These are phyloP conservation scores for Himalopsyche japonica DNA, from an alignment of 2,888 invertebrate species.

Conservation along the genomic window DNA sequence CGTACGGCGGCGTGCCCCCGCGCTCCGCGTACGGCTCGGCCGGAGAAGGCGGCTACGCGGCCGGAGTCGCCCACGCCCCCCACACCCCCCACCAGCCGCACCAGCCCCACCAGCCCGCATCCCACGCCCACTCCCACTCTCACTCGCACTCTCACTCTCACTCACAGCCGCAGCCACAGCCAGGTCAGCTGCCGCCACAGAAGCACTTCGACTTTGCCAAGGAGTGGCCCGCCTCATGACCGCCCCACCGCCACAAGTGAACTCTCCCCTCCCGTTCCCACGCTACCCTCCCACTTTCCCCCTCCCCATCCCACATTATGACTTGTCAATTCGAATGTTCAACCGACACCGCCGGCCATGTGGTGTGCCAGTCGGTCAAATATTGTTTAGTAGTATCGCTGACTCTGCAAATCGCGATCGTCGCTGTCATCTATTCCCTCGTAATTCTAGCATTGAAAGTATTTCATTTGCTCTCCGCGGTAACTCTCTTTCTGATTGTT, in stretches of 20 bases:
- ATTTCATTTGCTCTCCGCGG: neutral
- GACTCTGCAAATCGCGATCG: neutral
- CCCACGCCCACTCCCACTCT: neutral
- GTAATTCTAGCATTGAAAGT: neutral
- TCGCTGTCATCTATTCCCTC: neutral
- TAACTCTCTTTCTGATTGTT: neutral
- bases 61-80: slow-evolving; percentile 45
- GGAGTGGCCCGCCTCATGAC: slow-evolving; percentile 61
- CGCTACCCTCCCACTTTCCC: neutral
- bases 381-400: neutral
- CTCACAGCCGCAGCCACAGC: slow-evolving; percentile 46
- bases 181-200: slow-evolving; percentile 55
- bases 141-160: neutral
- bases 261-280: slow-evolving; percentile 4
- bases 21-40: slow-evolving; percentile 51
- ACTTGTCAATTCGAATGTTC: slow-evolving; percentile 4
- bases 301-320: neutral
- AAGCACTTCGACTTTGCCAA: slow-evolving; percentile 63
- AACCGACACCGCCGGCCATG: neutral
- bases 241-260: slow-evolving; percentile 41
- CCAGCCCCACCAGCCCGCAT: neutral
- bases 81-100: slow-evolving; percentile 46
- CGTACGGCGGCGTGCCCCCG: slow-evolving; percentile 58
- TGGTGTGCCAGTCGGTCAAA: neutral
- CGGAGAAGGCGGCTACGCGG: slow-evolving; percentile 52